Conservation (phyloP, 2,113 vertebrate genomes). For the Herpetotheres cachinnans region DNA sequence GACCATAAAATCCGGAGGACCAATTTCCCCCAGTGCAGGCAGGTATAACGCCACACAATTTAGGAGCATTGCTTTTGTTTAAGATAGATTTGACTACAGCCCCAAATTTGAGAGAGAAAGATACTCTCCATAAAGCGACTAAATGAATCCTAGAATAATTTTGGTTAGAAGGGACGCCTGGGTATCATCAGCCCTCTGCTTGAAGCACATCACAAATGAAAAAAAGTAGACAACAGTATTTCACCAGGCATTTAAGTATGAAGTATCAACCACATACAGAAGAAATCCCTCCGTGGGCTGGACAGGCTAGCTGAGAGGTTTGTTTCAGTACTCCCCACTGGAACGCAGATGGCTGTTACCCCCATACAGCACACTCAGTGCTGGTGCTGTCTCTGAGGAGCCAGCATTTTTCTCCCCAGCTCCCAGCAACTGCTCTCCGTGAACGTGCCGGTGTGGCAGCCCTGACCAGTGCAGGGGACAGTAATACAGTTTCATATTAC, state of each 20-base stretch:
- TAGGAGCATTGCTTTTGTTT: background rate
- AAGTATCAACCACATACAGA: background rate
- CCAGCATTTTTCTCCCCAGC: background rate
- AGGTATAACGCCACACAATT: background rate
- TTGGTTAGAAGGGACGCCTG: background rate
- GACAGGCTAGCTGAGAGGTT: background rate
- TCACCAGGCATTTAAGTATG: background rate
- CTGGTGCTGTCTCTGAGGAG: background rate
- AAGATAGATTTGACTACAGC: background rate
- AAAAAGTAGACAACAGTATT: background rate
- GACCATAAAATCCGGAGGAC: background rate
- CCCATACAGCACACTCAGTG: background rate
- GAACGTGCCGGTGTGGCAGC: background rate
- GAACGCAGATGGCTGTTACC: background rate
- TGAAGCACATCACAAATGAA: background rate
- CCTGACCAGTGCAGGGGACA: background rate
- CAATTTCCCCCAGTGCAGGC: background rate
- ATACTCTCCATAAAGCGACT: background rate
- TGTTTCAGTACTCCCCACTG: background rate
- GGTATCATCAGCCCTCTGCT: background rate
- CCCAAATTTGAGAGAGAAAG: background rate
- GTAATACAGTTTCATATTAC: rapidly evolving
- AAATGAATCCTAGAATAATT: background rate
- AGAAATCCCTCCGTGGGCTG: background rate
- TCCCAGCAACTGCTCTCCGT: background rate